phyloP scores from a whole-genome alignment of 2,888 invertebrate genomes.

The Prosapia bicincta region DNA sequence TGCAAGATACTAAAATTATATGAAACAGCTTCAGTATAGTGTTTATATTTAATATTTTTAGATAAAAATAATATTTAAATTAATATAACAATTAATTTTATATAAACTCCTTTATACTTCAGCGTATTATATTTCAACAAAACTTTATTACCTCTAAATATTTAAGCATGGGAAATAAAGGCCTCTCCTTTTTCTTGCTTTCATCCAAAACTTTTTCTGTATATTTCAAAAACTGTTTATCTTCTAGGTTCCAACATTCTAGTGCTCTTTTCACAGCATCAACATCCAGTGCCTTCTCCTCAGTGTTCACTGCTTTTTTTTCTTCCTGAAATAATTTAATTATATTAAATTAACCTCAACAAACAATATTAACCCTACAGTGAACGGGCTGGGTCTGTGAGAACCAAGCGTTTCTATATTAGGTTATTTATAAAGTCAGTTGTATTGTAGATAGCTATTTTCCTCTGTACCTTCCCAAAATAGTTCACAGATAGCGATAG shows the following conservation, averaged over 20 bases:
- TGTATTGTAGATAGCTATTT: no score
- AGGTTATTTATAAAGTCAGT: no score
- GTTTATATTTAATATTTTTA: no score
- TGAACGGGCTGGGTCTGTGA: no score
- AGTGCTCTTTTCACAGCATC: conserved; percentile 32
- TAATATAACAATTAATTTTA: background rate
- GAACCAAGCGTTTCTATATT: no score
- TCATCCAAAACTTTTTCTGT: conserved; percentile 50
- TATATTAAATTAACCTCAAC: no score
- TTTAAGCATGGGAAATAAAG: conserved; percentile 38
- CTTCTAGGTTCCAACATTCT: conserved; percentile 48
- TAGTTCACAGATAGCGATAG: no score
- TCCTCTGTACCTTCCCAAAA: no score
- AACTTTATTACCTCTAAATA: conserved; percentile 34
- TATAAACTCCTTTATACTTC: background rate
- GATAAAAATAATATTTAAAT: background rate
- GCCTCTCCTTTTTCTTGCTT: conserved; percentile 47
- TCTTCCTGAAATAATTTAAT: conserved; percentile 45
- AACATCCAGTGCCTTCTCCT: conserved; percentile 33
- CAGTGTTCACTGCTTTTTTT: conserved; percentile 22
- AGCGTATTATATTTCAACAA: no score
- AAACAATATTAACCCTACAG: no score
- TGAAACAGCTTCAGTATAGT: no score
- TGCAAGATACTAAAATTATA: no score
- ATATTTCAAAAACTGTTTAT: conserved; percentile 53